A percentile compares a stretch with the other conserved stretches of the same genome.
Conservation (phyloP, 1,140 invertebrate species). For the Heliconius himera region DNA sequence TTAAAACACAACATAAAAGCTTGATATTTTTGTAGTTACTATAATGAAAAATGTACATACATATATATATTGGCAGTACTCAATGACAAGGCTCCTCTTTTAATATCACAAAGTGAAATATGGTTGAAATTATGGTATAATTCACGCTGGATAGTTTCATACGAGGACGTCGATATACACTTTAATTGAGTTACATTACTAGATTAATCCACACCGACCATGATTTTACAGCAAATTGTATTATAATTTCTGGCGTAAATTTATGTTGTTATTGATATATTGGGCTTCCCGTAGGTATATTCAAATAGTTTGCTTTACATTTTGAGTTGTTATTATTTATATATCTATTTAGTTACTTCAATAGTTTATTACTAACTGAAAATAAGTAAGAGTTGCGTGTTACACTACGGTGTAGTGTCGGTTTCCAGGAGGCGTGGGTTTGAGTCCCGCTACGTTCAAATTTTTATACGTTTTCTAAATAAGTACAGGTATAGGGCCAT, state of each 20-base stretch:
- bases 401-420: no score
- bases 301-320: background rate
- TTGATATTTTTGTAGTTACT: background rate
- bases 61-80: background rate
- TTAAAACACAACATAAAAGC: background rate
- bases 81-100: background rate
- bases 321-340: background rate
- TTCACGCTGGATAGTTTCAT: background rate
- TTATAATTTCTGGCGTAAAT: background rate
- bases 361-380: no score
- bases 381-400: no score
- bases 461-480: no score
- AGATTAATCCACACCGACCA: conserved; percentile 6
- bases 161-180: conserved; percentile 8
- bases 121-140: background rate
- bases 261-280: conserved; percentile 13
- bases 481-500: no score
- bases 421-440: no score
- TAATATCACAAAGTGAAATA: conserved; percentile 14
- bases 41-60: background rate
- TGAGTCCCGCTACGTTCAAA: no score
- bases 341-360: background rate
- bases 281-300: background rate
- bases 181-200: conserved; percentile 13
- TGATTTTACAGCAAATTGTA: conserved; percentile 11